Evolutionary conservation across 2,797 vertebrate genomes (phyloP).

Genomic region (Choloepus didactylus): DNA sequence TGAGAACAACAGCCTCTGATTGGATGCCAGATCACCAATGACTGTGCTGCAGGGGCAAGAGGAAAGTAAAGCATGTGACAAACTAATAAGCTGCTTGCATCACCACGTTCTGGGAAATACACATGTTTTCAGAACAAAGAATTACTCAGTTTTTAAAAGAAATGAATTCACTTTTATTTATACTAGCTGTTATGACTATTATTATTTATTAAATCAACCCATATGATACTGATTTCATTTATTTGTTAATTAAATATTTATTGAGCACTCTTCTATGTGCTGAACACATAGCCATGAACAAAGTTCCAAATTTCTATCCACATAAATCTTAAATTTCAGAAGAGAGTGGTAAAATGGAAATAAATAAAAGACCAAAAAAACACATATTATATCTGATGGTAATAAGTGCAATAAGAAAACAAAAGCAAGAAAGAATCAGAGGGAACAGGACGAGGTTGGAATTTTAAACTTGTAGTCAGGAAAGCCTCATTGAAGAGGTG

Average conservation of each 20-base stretch:
- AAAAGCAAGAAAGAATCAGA: neutral
- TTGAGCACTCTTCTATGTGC: neutral
- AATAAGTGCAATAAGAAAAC: neutral
- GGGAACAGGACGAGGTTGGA: neutral
- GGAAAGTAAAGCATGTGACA: neutral
- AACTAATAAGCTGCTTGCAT: neutral
- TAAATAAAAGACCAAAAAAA: neutral
- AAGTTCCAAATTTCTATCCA: neutral
- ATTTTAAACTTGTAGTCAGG: neutral
- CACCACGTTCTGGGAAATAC: neutral
- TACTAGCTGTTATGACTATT: neutral
- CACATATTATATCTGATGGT: neutral
- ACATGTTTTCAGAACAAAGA: neutral
- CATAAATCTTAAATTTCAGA: neutral
- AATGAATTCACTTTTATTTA: neutral
- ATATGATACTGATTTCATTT: neutral
- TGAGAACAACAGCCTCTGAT: neutral
- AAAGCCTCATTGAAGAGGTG: neutral
- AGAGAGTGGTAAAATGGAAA: neutral
- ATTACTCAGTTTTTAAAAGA: neutral
- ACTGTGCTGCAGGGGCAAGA: neutral
- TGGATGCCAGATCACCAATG: neutral
- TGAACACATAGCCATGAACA: neutral
- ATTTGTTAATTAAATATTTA: neutral
- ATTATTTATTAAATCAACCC: neutral